A percentile compares a stretch with the other conserved stretches of the same genome.
Evolutionary conservation across 2,113 vertebrate species (phyloP).

Genomic region (Oncorhynchus kisutch): DNA sequence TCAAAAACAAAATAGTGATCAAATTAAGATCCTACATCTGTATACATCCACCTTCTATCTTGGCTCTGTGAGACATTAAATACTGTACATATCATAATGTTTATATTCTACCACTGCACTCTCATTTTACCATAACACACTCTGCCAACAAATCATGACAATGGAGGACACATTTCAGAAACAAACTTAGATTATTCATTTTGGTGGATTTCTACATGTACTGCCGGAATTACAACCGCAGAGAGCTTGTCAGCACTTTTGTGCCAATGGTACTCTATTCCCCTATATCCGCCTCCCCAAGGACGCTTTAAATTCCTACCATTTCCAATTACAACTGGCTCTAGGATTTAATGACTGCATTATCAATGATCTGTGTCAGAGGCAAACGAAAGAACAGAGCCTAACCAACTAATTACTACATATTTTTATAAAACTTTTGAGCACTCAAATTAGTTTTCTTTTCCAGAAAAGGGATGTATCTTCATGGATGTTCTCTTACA

Average conservation of each 20-base stretch:
- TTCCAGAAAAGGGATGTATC: too few relatives aligned
- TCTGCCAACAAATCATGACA: neutral
- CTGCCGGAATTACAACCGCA: neutral
- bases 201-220: neutral
- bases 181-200: neutral
- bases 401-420: conserved; percentile 11
- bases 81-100: neutral
- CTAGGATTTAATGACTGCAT: neutral
- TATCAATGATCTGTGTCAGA: conserved; percentile 16
- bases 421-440: too few relatives aligned
- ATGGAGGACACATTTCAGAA: neutral
- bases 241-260: neutral
- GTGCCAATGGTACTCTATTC: neutral
- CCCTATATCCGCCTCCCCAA: neutral
- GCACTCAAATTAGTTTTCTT: too few relatives aligned
- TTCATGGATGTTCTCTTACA: neutral
- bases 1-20: too few relatives aligned
- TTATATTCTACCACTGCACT: neutral
- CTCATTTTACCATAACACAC: neutral
- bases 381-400: conserved; percentile 17
- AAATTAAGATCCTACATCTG: too few relatives aligned
- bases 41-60: neutral
- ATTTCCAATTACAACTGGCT: neutral
- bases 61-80: neutral
- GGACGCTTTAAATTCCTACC: neutral